Base-by-base conservation (phyloP, 2,113 vertebrate species). In the Oncorhynchus kisutch region DNA sequence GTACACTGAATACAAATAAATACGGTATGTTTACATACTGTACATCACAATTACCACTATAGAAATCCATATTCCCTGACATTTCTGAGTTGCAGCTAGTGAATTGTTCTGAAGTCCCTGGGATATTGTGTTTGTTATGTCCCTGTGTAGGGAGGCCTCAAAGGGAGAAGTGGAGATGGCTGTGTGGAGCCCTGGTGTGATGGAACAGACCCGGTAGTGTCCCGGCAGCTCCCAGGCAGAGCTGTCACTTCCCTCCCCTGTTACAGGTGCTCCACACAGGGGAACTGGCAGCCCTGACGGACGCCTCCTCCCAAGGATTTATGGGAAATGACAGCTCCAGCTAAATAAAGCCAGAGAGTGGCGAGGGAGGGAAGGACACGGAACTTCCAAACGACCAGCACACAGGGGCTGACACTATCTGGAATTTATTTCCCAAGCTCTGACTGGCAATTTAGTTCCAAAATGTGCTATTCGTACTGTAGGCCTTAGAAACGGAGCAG, bases 251-350 rank as follows among this genome's bases (percentile, higher is more conserved):
- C 45, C 74, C 86, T 80, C 84, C 84, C 59, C 75, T 27, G 82
- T 86, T 91, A 87, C 90, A 91, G 88, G 88, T 90, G 84, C 86
- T 83, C 77, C 84, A 78, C 85, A 76, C 84, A 59, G 84, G 82
- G 86, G 82, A 82, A 77, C 81, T 88, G 90, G 88, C 90, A 89
- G 88, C 79, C 82, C 84, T 88, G 89, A 90, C 88, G 85, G 86
- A 88, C 75, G 86, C 83, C 83, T 87, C 84, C 87, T 88, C 88
- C 78, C 4, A 76, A 80, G 88, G 90, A 88, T 85, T 91, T 87
- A 90, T 90, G 88, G 82, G 87, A 85, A 82, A 88, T 89, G 89
- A 90, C 90, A 89, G 85, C 72, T 84, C 74, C 77, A 70, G 81
- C 86, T 83, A 88, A 89, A 90, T 88, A 86, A 88, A 89, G 82